phyloP scores from a whole-genome alignment of 1,140 invertebrate species.

The Lucilia cuprina region DNA sequence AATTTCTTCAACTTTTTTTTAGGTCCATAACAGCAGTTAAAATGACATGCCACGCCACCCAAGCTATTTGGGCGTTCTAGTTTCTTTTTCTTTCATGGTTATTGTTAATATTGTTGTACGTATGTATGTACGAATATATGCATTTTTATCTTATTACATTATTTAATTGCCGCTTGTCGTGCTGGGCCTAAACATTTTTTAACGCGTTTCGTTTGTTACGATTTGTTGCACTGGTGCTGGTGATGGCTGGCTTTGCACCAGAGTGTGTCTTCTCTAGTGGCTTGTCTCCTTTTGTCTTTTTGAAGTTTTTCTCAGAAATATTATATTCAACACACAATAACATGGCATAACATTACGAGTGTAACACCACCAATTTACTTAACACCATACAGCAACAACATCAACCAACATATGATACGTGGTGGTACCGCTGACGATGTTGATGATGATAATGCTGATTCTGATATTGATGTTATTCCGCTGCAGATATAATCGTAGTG shows the following conservation, averaged over 20 bases:
- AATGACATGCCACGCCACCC: conserved; percentile 39
- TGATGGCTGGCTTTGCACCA: background rate
- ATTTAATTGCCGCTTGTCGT: conserved; percentile 40
- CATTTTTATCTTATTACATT: conserved; percentile 33
- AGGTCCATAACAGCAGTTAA: conserved; percentile 16
- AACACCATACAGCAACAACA: background rate
- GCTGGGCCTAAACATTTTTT: conserved; percentile 37
- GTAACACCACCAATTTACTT: background rate
- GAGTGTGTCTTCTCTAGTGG: background rate
- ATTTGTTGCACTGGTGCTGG: background rate
- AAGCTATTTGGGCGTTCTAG: conserved; percentile 23
- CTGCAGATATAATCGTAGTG: background rate
- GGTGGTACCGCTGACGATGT: background rate
- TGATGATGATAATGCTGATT: background rate
- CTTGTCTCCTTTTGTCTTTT: background rate
- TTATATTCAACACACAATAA: background rate
- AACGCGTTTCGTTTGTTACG: conserved; percentile 32
- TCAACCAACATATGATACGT: background rate
- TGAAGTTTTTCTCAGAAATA: conserved; percentile 30
- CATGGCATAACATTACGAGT: conserved; percentile 1
- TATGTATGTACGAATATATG: background rate
- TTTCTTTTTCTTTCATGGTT: conserved; percentile 15
- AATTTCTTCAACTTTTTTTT: background rate
- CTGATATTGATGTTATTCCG: background rate
- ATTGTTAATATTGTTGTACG: background rate